These are phyloP conservation scores for Kryptolebias ocellatus DNA, from an alignment of 2,797 vertebrate species.

Conservation along the genomic window DNA sequence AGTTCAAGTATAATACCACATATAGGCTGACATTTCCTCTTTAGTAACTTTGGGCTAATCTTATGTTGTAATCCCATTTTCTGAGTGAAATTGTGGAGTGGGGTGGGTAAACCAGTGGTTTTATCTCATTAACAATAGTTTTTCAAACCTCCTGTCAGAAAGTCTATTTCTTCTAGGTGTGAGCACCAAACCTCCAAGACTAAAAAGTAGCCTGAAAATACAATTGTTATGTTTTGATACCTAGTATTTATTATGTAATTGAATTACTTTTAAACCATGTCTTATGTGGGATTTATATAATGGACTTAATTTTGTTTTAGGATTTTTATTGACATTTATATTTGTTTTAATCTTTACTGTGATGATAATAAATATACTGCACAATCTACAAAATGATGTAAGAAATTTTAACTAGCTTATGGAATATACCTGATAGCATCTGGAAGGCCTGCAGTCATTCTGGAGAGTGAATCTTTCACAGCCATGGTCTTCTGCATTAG, in stretches of 20 bases:
- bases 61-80: too few species aligned
- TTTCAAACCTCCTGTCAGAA: too few species aligned
- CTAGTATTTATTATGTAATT: not conserved
- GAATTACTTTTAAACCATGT: not conserved
- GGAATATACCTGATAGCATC: not conserved
- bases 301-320: not conserved
- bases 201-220: conserved; percentile 1
- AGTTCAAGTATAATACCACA: too few species aligned
- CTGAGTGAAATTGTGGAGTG: too few species aligned
- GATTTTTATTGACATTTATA: not conserved
- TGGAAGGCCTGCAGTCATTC: conserved; percentile 11
- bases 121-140: too few species aligned
- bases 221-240: not conserved
- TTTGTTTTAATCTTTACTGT: not conserved
- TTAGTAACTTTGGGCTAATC: too few species aligned
- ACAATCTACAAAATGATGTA: not conserved
- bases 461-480: conserved; percentile 3
- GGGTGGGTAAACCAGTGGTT: too few species aligned
- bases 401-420: not conserved
- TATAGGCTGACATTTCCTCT: too few species aligned
- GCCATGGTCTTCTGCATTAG: conserved; percentile 7
- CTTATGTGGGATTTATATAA: not conserved
- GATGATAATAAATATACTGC: not conserved
- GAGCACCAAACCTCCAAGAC: too few species aligned
- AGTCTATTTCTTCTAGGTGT: too few species aligned